Conservation (phyloP, 2,113 vertebrate species). For the Odocoileus hemionus region DNA sequence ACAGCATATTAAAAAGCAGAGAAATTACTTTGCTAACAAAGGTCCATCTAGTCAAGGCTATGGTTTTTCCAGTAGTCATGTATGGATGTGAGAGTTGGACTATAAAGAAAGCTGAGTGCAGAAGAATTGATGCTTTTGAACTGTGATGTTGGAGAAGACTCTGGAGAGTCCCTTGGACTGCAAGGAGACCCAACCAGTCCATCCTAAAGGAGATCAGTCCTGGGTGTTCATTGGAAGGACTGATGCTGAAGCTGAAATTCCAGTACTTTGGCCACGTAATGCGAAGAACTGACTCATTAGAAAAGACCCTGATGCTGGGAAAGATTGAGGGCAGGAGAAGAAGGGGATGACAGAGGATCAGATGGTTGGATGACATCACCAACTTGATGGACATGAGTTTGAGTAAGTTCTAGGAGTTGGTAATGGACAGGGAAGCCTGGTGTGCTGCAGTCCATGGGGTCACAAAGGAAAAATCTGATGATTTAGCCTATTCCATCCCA, state of each 20-base stretch:
- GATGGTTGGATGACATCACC: not conserved
- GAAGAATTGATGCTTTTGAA: not conserved
- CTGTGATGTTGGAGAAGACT: not conserved
- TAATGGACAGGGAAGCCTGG: not conserved
- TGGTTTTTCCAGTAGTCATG: too few relatives aligned
- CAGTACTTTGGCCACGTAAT: not conserved
- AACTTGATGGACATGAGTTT: not conserved
- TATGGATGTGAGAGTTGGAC: too few relatives aligned
- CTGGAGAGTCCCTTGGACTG: not conserved
- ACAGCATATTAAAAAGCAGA: too few relatives aligned
- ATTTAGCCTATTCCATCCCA: not conserved
- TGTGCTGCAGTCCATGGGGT: not conserved
- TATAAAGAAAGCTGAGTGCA: too few relatives aligned
- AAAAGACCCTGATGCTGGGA: not conserved
- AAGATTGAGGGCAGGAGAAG: not conserved
- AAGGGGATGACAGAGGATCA: not conserved
- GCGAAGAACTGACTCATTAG: not conserved
- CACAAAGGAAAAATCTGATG: not conserved
- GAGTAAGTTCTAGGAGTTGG: not conserved
- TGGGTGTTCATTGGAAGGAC: not conserved
- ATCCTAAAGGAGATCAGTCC: not conserved
- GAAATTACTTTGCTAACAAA: too few relatives aligned
- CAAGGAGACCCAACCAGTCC: not conserved
- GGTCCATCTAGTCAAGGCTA: too few relatives aligned
- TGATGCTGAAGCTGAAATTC: not conserved